Evolutionary conservation across 1,140 invertebrate genomes (phyloP).

Genomic region (Rhizoglyphus robini): DNA sequence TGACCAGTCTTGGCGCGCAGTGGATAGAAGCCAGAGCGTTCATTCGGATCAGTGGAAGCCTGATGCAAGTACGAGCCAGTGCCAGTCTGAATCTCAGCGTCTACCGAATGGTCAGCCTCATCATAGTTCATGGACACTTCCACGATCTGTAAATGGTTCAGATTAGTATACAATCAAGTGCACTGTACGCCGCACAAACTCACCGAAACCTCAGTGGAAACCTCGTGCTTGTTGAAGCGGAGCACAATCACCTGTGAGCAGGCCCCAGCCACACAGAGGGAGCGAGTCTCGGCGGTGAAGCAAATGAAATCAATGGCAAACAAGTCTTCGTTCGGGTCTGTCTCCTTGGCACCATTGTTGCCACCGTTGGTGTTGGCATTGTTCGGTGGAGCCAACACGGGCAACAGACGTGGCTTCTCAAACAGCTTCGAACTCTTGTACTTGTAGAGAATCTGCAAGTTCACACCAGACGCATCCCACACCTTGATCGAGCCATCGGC

Average conservation of each 20-base stretch:
- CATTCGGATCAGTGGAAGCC: not conserved
- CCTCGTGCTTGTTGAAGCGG: slow-evolving; percentile 83
- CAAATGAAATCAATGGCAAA: slow-evolving; percentile 84
- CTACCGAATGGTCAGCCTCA: slow-evolving; percentile 51
- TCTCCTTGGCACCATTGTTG: not conserved
- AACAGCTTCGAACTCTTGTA: slow-evolving; percentile 91
- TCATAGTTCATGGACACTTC: slow-evolving; percentile 79
- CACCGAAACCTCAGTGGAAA: slow-evolving; percentile 65
- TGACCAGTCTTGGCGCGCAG: slow-evolving; percentile 53
- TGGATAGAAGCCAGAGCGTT: slow-evolving; percentile 27
- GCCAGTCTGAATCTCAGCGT: slow-evolving; percentile 7
- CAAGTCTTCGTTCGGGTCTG: slow-evolving; percentile 54
- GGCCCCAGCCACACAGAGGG: slow-evolving; percentile 73
- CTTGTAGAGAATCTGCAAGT: slow-evolving; percentile 89
- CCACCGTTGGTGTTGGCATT: not conserved
- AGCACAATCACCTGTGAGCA: slow-evolving; percentile 85
- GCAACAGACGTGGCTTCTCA: slow-evolving; percentile 45
- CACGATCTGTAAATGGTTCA: slow-evolving; percentile 46
- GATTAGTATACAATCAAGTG: not conserved
- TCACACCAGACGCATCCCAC: slow-evolving; percentile 87
- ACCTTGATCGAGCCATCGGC: slow-evolving; percentile 92
- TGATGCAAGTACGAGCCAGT: not conserved
- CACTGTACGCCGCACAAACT: slow-evolving; percentile 30
- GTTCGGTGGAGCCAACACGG: not conserved
- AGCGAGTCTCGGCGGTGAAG: slow-evolving; percentile 79